phyloP scores from a whole-genome alignment of 2,113 vertebrate species.

The Eulemur rufifrons region DNA sequence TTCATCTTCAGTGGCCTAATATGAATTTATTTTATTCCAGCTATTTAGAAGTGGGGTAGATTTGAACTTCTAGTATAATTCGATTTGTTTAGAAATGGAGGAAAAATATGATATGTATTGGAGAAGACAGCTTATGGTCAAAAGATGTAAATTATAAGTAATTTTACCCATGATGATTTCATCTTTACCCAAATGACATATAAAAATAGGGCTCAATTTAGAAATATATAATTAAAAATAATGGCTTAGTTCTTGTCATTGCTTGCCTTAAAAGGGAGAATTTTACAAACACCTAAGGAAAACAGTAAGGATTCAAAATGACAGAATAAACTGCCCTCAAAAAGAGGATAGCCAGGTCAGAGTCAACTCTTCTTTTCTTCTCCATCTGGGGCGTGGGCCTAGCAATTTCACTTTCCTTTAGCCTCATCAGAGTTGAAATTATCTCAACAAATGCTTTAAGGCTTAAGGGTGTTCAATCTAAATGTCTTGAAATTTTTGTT shows the following conservation, averaged over 20 bases:
- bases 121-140: neutral
- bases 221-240: neutral
- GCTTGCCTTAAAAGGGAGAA: slow-evolving; percentile 44
- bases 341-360: neutral
- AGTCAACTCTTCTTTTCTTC: slow-evolving; percentile 8
- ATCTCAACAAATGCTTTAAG: slow-evolving; percentile 56
- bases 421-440: neutral
- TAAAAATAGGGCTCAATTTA: neutral
- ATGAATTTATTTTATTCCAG: neutral
- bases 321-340: slow-evolving; percentile 20
- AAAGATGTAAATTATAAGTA: neutral
- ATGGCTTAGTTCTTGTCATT: slow-evolving; percentile 21
- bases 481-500: slow-evolving; percentile 58
- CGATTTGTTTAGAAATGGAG: neutral
- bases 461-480: slow-evolving; percentile 19
- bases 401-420: slow-evolving; percentile 2
- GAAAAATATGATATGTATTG: neutral
- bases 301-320: slow-evolving; percentile 65
- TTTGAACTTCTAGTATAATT: neutral
- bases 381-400: fast-evolving
- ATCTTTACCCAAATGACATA: slow-evolving; percentile 35
- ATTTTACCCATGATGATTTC: neutral
- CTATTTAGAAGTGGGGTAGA: neutral
- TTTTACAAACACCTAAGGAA: slow-evolving; percentile 66
- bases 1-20: neutral